These are phyloP conservation scores for Cyanistes caeruleus DNA, from an alignment of 2,113 vertebrate genomes.

Conservation along the genomic window DNA sequence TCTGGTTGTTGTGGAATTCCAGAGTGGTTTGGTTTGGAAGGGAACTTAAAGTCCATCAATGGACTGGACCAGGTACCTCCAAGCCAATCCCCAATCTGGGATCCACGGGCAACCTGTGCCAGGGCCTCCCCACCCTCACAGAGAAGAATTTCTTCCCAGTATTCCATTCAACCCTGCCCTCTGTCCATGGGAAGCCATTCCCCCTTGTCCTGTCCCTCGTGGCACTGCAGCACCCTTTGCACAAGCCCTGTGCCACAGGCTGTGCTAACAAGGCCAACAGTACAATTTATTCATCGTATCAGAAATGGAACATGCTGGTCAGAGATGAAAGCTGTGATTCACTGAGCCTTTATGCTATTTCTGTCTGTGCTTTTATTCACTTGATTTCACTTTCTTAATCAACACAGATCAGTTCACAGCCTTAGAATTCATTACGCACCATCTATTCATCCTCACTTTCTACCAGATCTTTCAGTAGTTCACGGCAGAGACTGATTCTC, in stretches of 20 bases:
- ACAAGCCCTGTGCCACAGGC: fast-evolving
- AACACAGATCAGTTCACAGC: neutral
- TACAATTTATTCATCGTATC: fast-evolving
- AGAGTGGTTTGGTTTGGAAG: neutral
- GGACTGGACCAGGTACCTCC: neutral
- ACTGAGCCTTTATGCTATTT: neutral
- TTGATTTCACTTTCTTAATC: conserved; percentile 42
- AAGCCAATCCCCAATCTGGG: neutral
- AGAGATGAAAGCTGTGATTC: neutral
- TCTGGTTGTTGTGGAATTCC: neutral
- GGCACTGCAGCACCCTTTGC: neutral
- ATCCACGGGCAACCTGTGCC: neutral
- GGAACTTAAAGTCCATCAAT: neutral
- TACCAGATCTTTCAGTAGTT: neutral
- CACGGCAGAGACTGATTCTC: neutral
- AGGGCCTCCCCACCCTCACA: neutral
- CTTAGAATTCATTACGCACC: neutral
- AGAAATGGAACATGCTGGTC: neutral
- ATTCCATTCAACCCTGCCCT: neutral
- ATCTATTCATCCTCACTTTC: neutral
- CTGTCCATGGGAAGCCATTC: fast-evolving
- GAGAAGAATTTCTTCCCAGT: neutral
- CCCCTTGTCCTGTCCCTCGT: neutral
- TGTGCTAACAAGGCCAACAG: neutral
- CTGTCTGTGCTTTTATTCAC: neutral